Evolutionary conservation across 2,888 invertebrate species (phyloP), one percentile per base, ranked within the genome.

Genomic region (Xiphydria camelus): DNA sequence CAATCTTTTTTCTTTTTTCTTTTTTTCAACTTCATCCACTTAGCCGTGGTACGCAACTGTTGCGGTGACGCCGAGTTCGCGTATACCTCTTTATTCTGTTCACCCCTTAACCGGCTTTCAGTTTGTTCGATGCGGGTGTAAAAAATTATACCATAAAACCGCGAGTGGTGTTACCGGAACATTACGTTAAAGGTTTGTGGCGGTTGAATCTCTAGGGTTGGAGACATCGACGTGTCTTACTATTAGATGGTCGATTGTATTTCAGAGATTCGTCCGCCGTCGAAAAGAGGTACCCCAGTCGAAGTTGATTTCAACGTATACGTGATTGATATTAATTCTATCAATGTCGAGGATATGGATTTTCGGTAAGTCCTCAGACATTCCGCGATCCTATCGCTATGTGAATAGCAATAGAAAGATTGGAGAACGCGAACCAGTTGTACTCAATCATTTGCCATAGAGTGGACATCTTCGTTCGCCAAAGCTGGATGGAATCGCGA

Each of bases 311-410:
- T 90, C 76, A 87, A 88, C 65, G 87, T 91, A 68, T 88, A 87
- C 72, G 87, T 91, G 25, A 88, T 91, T 52, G 91, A 91, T 71
- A 89, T 91, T 50, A 91, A 91, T 76, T 90, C 90, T 15, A 90
- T 91, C 57, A 91, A 90, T 68, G 90, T 91, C 49, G 89, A 90
- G 77, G 89, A 91, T 65, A 91, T 91, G 91, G 91, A 91, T 76
- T 89, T 91, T 76, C 84, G 90, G 90, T 89, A 78, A 78, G 53
- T 52, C 17, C 23, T 23, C 23, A 7, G 6, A 23, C 23, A 7
- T 23, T 23, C 23, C n/a, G 6, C n/a, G n/a, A n/a, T n/a, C n/a
- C n/a, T n/a, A n/a, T 4, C 5, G 6, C 12, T 29, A 3, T 7
- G 29, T 14, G 12, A 29, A 2, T 4, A 29, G 15, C 10, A 2